These are phyloP conservation scores for Scaptomyza montana DNA, from an alignment of 1,140 invertebrate species.

Conservation along the genomic window DNA sequence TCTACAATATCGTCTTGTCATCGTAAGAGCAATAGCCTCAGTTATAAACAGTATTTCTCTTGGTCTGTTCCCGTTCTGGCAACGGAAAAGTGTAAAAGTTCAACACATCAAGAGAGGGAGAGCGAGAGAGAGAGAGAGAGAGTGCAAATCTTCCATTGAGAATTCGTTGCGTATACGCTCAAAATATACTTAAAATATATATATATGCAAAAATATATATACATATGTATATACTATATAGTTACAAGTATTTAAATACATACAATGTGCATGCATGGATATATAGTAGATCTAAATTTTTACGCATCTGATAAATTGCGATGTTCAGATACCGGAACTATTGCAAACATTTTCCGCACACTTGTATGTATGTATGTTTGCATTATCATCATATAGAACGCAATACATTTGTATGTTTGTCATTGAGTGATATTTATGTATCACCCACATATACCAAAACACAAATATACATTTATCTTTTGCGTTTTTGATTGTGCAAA, in stretches of 20 bases:
- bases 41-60: constrained; percentile 73
- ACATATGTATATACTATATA: not conserved
- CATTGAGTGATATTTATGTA: not conserved
- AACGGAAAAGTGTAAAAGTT: constrained; percentile 75
- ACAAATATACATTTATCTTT: not conserved
- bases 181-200: constrained; percentile 27
- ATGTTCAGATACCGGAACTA: constrained; percentile 55
- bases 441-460: constrained; percentile 1
- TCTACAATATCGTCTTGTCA: constrained; percentile 64
- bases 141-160: constrained; percentile 15
- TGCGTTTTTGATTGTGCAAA: not conserved
- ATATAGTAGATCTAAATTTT: constrained; percentile 27
- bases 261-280: constrained; percentile 3
- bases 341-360: constrained; percentile 45
- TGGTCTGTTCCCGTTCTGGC: constrained; percentile 47
- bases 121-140: constrained; percentile 19
- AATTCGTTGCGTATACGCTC: constrained; percentile 30
- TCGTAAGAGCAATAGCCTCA: constrained; percentile 75
- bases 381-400: not conserved
- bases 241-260: constrained; percentile 1
- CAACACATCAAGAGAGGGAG: constrained; percentile 34
- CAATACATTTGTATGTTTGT: constrained; percentile 18
- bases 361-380: constrained; percentile 13
- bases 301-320: constrained; percentile 49
- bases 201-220: constrained; percentile 1